Evolutionary conservation across 2,888 invertebrate genomes (phyloP), one percentile per base, ranked within the genome.

Genomic region (Trissolcus japonicus): DNA sequence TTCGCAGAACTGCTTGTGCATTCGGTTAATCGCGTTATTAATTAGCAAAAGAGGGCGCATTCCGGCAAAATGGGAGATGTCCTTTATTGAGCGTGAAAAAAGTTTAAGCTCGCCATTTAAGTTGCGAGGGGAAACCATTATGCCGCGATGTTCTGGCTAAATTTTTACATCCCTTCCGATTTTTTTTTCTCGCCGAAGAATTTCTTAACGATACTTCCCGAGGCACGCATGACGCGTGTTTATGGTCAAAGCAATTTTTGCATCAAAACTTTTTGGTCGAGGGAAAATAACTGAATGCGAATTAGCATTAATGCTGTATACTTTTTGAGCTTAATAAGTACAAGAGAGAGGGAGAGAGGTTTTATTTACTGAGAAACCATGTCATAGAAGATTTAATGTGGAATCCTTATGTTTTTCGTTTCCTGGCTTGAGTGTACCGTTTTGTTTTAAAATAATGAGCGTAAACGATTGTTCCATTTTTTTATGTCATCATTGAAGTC

Each of bases 71-170:
- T 61, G 67, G 51, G 67, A 74, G 61, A 62, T 62, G 67, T 74
- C 73, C 73, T 74, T 74, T 74, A 74, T 67, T 66, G 73, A 74
- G 40, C 66, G 61, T 74, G 73, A 73, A 73, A 73, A 68, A 73
- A 72, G 55, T 65, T 66, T 51, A 53, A 73, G 41, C 50, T 73
- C 41, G 29, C 66, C 73, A 66, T 73, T 73, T 73, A 72, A 25
- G 65, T 72, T 59, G 17, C 14, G 11, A 14, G 21, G 56, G 63
- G 57, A 19, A 62, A 48, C 25, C 48, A 69, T 62, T 56, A 62
- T 13, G 43, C 11, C 14, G 46, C 35, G 35, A 53, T 59, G 59
- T 50, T 51, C 54, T 19, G 59, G 43, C 48, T 72, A 65, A 65
- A 72, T 59, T 63, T 59, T 72, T 11, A 65, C 54, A 65, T 65